phyloP scores from a whole-genome alignment of 2,113 vertebrate genomes.

The Dasyornis broadbenti region DNA sequence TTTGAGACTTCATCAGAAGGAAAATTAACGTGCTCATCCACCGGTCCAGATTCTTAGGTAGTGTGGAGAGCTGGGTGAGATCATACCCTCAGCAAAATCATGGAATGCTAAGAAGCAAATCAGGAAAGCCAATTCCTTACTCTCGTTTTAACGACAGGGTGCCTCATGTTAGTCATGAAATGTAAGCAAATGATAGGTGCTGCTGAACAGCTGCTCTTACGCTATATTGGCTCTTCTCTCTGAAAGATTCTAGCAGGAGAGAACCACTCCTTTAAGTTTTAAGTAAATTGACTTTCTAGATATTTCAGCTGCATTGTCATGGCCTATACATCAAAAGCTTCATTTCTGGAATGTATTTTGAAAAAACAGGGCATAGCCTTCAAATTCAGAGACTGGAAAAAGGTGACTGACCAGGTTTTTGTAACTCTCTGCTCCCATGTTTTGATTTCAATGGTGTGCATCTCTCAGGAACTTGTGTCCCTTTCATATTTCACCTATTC shows the following conservation, averaged over 20 bases:
- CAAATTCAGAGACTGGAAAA: background rate
- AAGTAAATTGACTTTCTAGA: background rate
- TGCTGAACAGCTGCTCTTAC: constrained; percentile 19
- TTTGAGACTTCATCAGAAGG: background rate
- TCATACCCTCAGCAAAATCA: constrained; percentile 28
- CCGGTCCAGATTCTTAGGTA: background rate
- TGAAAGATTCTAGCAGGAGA: background rate
- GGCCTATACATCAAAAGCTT: background rate
- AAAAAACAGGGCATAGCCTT: background rate
- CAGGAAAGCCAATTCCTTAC: background rate
- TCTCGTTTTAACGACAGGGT: background rate
- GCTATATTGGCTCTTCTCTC: background rate
- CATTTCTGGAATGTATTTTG: background rate
- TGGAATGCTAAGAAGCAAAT: background rate
- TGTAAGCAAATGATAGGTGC: background rate
- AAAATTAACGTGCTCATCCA: background rate
- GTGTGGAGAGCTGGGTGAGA: constrained; percentile 26
- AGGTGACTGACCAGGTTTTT: background rate
- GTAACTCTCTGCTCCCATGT: background rate
- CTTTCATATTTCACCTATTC: background rate
- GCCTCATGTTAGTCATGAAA: background rate
- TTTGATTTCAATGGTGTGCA: background rate
- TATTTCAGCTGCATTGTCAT: background rate
- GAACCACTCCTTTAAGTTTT: background rate
- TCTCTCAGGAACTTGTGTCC: background rate